Evolutionary conservation across 1,140 invertebrate genomes (phyloP).

Genomic region (Pogonus chalceus): DNA sequence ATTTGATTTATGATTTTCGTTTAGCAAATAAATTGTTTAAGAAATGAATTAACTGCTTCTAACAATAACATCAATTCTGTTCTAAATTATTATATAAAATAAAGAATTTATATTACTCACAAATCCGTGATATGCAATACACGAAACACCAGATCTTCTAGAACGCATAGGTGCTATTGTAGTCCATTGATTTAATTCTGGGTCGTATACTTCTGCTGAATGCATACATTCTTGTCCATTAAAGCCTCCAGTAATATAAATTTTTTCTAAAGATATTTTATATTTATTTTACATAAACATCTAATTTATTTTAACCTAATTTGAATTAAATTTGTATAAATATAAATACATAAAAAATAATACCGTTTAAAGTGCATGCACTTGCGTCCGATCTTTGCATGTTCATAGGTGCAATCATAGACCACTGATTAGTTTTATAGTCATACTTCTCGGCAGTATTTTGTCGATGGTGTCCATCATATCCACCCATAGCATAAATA

Average conservation of each 20-base stretch:
- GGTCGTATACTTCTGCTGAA: constrained; percentile 77
- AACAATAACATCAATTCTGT: too few relatives aligned
- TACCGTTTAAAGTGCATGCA: constrained; percentile 49
- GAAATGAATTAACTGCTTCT: too few relatives aligned
- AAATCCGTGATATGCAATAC: constrained; percentile 57
- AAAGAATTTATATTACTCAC: constrained; percentile 29
- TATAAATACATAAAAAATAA: constrained; percentile 16
- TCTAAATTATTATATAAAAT: not conserved
- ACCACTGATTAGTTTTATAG: constrained; percentile 53
- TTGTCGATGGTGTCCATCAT: constrained; percentile 60
- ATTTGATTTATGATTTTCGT: too few relatives aligned
- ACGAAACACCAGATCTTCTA: constrained; percentile 64
- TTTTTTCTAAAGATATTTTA: constrained; percentile 46
- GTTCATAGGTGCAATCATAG: constrained; percentile 52
- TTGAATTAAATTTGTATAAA: not conserved
- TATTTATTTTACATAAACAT: not conserved
- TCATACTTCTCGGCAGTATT: constrained; percentile 68
- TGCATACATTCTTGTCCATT: constrained; percentile 82
- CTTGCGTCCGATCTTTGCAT: constrained; percentile 58
- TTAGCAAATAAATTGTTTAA: too few relatives aligned
- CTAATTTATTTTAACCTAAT: not conserved
- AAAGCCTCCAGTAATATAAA: constrained; percentile 80
- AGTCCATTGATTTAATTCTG: constrained; percentile 76
- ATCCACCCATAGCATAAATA: constrained; percentile 69
- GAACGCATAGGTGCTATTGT: constrained; percentile 68